Percentiles rank a stretch among this genome's conserved stretches.
Conservation (phyloP, 2,797 vertebrate genomes). For the Apogon hyalosoma region DNA sequence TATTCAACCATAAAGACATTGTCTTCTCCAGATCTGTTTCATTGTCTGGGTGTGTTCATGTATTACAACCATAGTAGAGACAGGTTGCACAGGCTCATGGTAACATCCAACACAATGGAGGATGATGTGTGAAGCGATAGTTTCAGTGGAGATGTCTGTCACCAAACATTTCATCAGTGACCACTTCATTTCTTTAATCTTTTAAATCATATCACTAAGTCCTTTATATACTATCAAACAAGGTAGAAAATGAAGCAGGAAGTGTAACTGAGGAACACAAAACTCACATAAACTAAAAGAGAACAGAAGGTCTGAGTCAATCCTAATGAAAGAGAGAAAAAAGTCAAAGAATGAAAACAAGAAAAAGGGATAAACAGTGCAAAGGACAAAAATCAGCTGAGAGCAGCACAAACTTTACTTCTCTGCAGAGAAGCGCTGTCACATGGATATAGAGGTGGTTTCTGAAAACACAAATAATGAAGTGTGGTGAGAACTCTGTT, state of each 20-base stretch:
- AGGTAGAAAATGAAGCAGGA: neutral
- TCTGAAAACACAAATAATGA: conserved; percentile 43
- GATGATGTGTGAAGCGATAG: conserved; percentile 15
- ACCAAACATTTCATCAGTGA: conserved; percentile 4
- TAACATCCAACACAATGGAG: neutral
- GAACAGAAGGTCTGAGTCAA: conserved; percentile 20
- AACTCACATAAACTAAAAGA: neutral
- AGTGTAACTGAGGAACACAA: neutral
- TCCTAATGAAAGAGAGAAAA: neutral
- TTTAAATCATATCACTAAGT: no score
- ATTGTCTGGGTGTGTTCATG: neutral
- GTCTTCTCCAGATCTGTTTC: conserved; percentile 6
- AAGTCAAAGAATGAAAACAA: neutral
- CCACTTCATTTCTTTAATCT: neutral
- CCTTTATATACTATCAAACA: no score
- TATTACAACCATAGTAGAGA: neutral
- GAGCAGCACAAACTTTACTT: conserved; percentile 18
- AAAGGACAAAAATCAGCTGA: neutral
- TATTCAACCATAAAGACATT: neutral
- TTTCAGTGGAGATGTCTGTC: conserved; percentile 4
- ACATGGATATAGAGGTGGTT: conserved; percentile 21
- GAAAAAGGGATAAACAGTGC: conserved; percentile 1
- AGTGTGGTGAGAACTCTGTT: conserved; percentile 33
- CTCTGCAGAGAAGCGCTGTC: conserved; percentile 27
- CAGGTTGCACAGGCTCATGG: conserved; percentile 21